phyloP scores from a whole-genome alignment of 1,140 invertebrate genomes.

The Drosophila parabipectinata region DNA sequence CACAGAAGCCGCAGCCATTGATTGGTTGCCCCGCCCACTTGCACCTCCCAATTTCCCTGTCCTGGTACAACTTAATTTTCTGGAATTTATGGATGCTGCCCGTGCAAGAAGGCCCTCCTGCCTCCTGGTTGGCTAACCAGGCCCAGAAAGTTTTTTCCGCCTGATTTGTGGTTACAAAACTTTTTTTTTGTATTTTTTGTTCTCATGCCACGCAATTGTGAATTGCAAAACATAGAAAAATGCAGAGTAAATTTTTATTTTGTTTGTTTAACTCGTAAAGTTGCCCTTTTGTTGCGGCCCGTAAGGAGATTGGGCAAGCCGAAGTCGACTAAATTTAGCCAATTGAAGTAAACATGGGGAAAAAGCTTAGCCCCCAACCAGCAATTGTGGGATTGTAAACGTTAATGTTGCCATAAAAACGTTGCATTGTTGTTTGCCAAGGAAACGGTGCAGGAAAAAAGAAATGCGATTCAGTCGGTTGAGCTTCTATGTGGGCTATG shows the following conservation, averaged over 20 bases:
- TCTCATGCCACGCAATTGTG: slow-evolving; percentile 28
- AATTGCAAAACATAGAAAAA: slow-evolving; percentile 48
- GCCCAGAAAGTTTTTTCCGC: slow-evolving; percentile 64
- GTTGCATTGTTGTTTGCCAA: slow-evolving; percentile 66
- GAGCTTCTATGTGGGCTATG: slow-evolving; percentile 15
- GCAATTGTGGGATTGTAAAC: slow-evolving; percentile 47
- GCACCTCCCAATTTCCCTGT: slow-evolving; percentile 6
- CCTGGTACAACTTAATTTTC: slow-evolving; percentile 61
- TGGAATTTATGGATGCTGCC: slow-evolving; percentile 74
- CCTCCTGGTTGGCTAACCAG: slow-evolving; percentile 11
- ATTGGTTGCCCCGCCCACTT: slow-evolving; percentile 50
- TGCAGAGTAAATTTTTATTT: slow-evolving; percentile 14
- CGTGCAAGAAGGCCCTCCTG: slow-evolving; percentile 58
- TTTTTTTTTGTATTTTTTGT: slow-evolving; percentile 36
- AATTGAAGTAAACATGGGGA: slow-evolving; percentile 52
- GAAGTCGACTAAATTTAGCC: slow-evolving; percentile 67
- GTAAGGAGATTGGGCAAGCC: slow-evolving; percentile 42
- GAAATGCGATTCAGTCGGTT: not conserved
- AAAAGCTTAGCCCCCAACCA: slow-evolving; percentile 51
- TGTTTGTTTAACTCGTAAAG: slow-evolving; percentile 28
- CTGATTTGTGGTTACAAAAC: slow-evolving; percentile 79
- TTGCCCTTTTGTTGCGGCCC: slow-evolving; percentile 29
- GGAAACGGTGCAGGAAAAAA: slow-evolving; percentile 37
- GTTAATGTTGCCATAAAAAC: slow-evolving; percentile 70
- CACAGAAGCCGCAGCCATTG: slow-evolving; percentile 73